These are phyloP conservation scores for Synergus itoensis DNA, from an alignment of 2,888 invertebrate species.

Conservation along the genomic window DNA sequence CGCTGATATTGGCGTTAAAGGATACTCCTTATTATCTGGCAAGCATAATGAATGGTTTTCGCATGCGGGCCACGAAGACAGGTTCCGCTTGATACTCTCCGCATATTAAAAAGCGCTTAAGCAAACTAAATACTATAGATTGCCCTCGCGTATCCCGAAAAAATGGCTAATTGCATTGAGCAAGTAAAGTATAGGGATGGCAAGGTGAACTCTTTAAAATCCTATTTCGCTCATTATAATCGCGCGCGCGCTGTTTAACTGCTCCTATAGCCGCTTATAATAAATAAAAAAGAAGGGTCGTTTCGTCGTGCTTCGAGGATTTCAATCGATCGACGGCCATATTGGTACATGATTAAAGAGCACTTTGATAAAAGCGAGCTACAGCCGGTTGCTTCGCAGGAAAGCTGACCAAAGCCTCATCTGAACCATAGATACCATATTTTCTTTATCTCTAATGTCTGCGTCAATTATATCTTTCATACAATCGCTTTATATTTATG, in stretches of 20 bases:
- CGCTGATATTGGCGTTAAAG: slow-evolving; percentile 46
- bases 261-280: slow-evolving; percentile 34
- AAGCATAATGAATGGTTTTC: slow-evolving; percentile 59
- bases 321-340: slow-evolving; percentile 39
- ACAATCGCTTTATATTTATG: background rate
- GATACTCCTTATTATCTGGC: slow-evolving; percentile 56
- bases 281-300: slow-evolving; percentile 37
- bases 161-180: slow-evolving; percentile 23
- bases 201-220: slow-evolving; percentile 39
- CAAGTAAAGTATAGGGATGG: slow-evolving; percentile 36
- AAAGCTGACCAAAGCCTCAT: slow-evolving; percentile 1
- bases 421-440: slow-evolving; percentile 2
- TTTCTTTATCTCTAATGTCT: slow-evolving; percentile 2
- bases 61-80: slow-evolving; percentile 49
- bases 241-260: slow-evolving; percentile 36
- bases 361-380: slow-evolving; percentile 31
- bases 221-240: slow-evolving; percentile 36
- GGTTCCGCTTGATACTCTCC: slow-evolving; percentile 52
- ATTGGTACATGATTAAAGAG: slow-evolving; percentile 38
- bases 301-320: slow-evolving; percentile 35
- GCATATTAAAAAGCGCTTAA: slow-evolving; percentile 55
- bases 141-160: slow-evolving; percentile 7
- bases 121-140: slow-evolving; percentile 48
- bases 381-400: slow-evolving; percentile 11
- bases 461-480: background rate